phyloP scores from a whole-genome alignment of 2,888 invertebrate species.

The Volucella inanis region DNA sequence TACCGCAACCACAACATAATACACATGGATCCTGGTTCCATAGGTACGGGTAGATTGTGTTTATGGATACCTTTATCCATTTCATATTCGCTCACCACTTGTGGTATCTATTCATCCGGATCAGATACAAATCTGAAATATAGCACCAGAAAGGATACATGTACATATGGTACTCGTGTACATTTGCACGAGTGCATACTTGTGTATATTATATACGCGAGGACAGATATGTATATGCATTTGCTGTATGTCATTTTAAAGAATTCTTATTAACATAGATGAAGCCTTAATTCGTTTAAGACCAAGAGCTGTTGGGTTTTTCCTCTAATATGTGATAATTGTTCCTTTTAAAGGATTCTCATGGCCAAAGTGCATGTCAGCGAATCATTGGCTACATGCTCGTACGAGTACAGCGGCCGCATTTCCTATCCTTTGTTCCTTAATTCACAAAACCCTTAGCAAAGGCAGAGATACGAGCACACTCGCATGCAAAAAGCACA shows the following conservation, averaged over 20 bases:
- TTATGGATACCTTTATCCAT: constrained; percentile 44
- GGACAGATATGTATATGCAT: background rate
- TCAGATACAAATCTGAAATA: constrained; percentile 1
- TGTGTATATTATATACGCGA: too few species aligned
- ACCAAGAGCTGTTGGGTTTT: constrained; percentile 9
- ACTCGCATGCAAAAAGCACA: too few species aligned
- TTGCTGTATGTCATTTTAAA: constrained; percentile 30
- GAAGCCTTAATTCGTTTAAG: constrained; percentile 36
- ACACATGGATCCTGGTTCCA: constrained; percentile 17
- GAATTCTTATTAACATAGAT: constrained; percentile 47
- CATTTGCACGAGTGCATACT: too few species aligned
- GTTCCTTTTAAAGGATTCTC: constrained; percentile 30
- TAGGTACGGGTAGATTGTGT: background rate
- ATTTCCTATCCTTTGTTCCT: background rate
- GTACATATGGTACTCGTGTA: too few species aligned
- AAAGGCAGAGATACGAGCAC: constrained; percentile 5
- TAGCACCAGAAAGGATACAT: too few species aligned
- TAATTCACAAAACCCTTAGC: constrained; percentile 12
- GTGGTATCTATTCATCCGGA: constrained; percentile 38
- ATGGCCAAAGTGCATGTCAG: constrained; percentile 41
- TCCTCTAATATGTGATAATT: constrained; percentile 34
- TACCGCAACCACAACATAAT: background rate
- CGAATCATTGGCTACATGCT: constrained; percentile 34
- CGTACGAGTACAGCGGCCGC: constrained; percentile 14
- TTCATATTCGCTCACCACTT: constrained; percentile 41